Conservation (phyloP, 2,797 vertebrate genomes). For the Sebastes variabilis region DNA sequence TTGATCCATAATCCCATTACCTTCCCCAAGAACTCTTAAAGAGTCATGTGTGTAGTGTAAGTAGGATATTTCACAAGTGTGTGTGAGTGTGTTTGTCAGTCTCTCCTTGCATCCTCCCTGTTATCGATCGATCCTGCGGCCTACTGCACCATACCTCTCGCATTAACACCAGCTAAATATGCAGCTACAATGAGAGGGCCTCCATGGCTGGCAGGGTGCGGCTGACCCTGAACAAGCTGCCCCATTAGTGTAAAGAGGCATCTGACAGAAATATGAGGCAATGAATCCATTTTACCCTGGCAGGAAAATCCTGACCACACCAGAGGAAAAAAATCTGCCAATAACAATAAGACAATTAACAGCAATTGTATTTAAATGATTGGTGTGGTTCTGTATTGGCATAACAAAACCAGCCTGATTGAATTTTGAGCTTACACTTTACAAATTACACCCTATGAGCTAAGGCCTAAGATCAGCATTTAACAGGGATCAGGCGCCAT, state of each 20-base stretch:
- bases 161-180: constrained; percentile 49
- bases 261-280: constrained; percentile 7
- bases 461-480: background rate
- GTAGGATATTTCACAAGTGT: constrained; percentile 1
- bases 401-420: background rate
- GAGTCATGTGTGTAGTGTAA: constrained; percentile 3
- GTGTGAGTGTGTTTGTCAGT: constrained; percentile 14
- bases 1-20: constrained; percentile 49
- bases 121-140: constrained; percentile 45
- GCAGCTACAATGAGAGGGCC: constrained; percentile 38
- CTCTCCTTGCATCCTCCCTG: constrained; percentile 18
- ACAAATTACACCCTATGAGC: background rate
- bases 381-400: background rate
- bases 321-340: background rate
- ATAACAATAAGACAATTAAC: constrained; percentile 11
- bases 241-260: constrained; percentile 39
- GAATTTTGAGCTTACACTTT: background rate
- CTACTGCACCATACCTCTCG: constrained; percentile 21
- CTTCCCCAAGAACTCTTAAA: background rate
- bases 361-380: constrained; percentile 1
- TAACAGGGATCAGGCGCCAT: background rate
- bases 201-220: background rate
- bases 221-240: constrained; percentile 6
- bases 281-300: constrained; percentile 14
- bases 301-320: background rate